phyloP scores from a whole-genome alignment of 2,113 vertebrate species.

The Probosciger aterrimus region DNA sequence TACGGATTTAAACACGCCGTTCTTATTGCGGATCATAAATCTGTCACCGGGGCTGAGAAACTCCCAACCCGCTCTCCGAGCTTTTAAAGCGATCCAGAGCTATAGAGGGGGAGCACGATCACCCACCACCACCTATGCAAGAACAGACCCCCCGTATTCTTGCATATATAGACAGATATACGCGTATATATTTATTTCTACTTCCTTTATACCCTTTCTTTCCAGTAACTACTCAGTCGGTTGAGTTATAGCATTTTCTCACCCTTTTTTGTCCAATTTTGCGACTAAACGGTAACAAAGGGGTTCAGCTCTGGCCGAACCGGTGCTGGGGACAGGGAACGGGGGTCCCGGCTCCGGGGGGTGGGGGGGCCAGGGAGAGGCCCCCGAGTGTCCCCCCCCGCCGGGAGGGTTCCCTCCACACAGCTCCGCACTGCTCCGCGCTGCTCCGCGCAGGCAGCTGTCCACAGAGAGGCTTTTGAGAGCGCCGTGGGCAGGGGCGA shows the following conservation, averaged over 20 bases:
- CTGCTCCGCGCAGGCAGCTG: neutral
- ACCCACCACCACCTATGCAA: neutral
- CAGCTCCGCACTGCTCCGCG: neutral
- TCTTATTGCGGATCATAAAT: conserved; percentile 92
- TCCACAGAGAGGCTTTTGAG: neutral
- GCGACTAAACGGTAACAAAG: neutral
- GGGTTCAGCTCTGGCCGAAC: accelerated
- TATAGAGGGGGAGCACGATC: neutral
- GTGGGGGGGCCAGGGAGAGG: too few species aligned
- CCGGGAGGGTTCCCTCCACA: neutral
- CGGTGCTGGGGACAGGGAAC: too few species aligned
- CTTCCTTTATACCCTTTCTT: too few species aligned
- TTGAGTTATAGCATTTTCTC: neutral
- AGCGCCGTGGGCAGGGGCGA: neutral
- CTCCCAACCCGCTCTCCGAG: conserved; percentile 50
- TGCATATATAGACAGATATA: neutral
- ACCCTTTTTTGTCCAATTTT: neutral
- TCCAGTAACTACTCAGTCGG: accelerated
- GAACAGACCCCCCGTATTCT: too few species aligned
- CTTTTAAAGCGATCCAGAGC: neutral
- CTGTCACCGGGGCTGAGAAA: conserved; percentile 80
- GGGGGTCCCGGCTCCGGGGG: too few species aligned
- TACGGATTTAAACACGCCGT: conserved; percentile 79
- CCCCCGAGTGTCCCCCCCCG: neutral
- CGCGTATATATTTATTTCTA: neutral